A percentile compares a stretch with the other conserved stretches of the same genome.
These are phyloP conservation scores for Aphelinus certus DNA, from an alignment of 1,140 invertebrate species.

Conservation along the genomic window DNA sequence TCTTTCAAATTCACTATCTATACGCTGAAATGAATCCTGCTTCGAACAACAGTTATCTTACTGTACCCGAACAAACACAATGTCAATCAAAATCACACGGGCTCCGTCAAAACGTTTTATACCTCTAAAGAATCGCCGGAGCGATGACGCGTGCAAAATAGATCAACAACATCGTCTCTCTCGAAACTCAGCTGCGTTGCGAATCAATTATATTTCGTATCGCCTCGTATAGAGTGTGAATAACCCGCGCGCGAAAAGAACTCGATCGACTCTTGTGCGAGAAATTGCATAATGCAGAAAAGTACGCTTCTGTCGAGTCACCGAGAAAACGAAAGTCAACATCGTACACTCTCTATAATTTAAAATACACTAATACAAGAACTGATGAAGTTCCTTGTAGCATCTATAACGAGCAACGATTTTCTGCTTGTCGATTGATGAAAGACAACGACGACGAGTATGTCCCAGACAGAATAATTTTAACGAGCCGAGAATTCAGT, in stretches of 20 bases:
- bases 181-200: not conserved
- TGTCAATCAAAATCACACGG: constrained; percentile 7
- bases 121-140: not conserved
- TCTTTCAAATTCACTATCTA: no score
- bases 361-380: no score
- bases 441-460: no score
- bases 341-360: not conserved
- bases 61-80: not conserved
- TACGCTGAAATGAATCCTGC: no score
- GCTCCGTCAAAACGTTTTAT: not conserved
- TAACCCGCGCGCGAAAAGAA: not conserved
- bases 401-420: no score
- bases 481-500: constrained; percentile 34
- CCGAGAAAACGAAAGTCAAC: constrained; percentile 29
- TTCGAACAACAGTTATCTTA: no score
- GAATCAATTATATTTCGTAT: not conserved
- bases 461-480: constrained; percentile 31
- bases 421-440: no score
- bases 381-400: no score
- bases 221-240: not conserved
- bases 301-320: constrained; percentile 4
- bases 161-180: not conserved
- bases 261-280: no score
- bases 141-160: no score
- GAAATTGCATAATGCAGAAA: not conserved